Percentiles rank a stretch among this genome's conserved stretches.
These are phyloP conservation scores for Sebastes cheni DNA, from an alignment of 2,797 vertebrate genomes.

Conservation along the genomic window DNA sequence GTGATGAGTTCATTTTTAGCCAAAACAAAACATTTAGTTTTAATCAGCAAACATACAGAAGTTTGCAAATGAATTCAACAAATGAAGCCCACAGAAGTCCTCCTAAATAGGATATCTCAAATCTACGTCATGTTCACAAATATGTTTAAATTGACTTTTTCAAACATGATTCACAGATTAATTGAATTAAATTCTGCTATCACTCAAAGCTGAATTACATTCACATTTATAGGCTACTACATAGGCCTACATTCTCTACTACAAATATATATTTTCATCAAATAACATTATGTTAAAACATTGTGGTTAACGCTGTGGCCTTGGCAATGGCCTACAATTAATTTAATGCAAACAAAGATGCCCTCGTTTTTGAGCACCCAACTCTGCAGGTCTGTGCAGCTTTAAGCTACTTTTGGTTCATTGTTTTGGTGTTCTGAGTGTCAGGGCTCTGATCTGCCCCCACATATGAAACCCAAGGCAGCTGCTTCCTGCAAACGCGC, in stretches of 20 bases:
- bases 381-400: not conserved
- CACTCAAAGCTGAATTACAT: not conserved
- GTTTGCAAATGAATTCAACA: not conserved
- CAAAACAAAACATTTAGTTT: not conserved
- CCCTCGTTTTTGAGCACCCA: not conserved
- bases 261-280: not conserved
- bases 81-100: not conserved
- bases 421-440: not conserved
- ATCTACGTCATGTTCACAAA: not conserved
- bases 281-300: not conserved
- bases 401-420: not conserved
- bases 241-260: not conserved
- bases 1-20: not conserved
- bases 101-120: not conserved
- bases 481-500: constrained; percentile 36
- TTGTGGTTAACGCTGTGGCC: not conserved
- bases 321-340: not conserved
- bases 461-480: constrained; percentile 15
- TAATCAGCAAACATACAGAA: not conserved
- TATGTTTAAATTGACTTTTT: not conserved
- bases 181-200: not conserved
- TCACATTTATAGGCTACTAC: not conserved
- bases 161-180: not conserved
- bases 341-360: not conserved
- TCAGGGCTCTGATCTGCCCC: constrained; percentile 10